phyloP scores from a whole-genome alignment of 2,888 invertebrate genomes.

The Caradrina kadenii region DNA sequence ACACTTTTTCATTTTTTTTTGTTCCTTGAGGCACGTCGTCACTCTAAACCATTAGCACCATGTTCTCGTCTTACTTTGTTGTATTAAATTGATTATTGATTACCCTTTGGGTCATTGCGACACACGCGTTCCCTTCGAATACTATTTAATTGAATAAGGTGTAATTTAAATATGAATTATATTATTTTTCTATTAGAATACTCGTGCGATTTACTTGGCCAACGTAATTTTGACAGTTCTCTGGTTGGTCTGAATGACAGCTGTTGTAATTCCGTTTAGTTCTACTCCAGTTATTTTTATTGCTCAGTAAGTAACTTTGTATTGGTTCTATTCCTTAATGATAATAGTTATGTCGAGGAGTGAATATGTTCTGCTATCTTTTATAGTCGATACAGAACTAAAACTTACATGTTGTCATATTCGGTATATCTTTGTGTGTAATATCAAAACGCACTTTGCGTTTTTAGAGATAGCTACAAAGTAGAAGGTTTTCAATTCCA shows the following conservation, averaged over 20 bases:
- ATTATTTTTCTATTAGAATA: constrained; percentile 47
- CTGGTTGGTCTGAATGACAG: constrained; percentile 37
- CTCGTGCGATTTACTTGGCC: constrained; percentile 53
- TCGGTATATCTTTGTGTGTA: background rate
- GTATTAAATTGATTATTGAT: constrained; percentile 11
- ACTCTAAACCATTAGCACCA: constrained; percentile 63
- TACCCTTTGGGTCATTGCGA: constrained; percentile 29
- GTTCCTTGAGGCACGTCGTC: constrained; percentile 70
- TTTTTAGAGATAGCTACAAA: constrained; percentile 25
- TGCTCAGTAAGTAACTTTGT: background rate
- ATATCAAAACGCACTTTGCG: constrained; percentile 20
- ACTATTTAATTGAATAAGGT: constrained; percentile 15
- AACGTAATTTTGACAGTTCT: constrained; percentile 59
- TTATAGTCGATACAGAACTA: background rate
- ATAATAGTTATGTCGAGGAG: background rate
- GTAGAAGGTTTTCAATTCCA: background rate
- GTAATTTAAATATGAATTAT: constrained; percentile 14
- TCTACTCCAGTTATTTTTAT: background rate
- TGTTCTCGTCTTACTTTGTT: constrained; percentile 44
- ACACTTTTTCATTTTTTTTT: constrained; percentile 71
- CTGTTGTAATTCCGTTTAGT: constrained; percentile 35
- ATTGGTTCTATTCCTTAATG: background rate
- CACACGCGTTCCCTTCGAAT: constrained; percentile 4
- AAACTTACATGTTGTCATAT: background rate
- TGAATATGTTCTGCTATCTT: too few species aligned